A percentile compares a stretch with the other conserved stretches of the same genome.
phyloP scores from a whole-genome alignment of 2,888 invertebrate genomes.

The Aromia moschata region DNA sequence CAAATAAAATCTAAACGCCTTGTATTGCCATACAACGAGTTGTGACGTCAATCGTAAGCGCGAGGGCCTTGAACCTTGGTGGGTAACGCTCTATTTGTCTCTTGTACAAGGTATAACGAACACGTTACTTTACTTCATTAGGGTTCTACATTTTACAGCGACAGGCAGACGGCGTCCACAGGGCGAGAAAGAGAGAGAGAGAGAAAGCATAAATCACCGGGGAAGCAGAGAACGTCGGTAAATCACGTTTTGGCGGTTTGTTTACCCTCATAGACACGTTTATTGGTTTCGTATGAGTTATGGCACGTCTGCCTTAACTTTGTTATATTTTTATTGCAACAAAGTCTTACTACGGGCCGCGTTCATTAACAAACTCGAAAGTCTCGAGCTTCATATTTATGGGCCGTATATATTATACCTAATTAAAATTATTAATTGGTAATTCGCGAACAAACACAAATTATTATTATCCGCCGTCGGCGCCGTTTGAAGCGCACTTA shows the following conservation, averaged over 20 bases:
- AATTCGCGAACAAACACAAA: conserved; percentile 30
- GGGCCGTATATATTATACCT: conserved; percentile 40
- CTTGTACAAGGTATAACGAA: neutral
- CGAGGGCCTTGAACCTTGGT: too few species aligned
- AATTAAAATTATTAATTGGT: conserved; percentile 47
- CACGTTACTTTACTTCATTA: neutral
- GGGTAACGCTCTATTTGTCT: too few species aligned
- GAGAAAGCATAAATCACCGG: conserved; percentile 39
- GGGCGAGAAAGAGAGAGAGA: conserved; percentile 10
- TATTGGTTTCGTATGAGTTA: conserved; percentile 54
- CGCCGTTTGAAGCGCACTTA: conserved; percentile 13
- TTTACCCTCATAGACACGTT: conserved; percentile 54
- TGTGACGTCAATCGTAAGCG: too few species aligned
- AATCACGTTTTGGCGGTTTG: conserved; percentile 54
- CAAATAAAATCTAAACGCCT: too few species aligned
- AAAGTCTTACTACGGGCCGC: conserved; percentile 44
- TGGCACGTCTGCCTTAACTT: conserved; percentile 50
- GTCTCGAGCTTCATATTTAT: conserved; percentile 41
- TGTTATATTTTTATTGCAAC: conserved; percentile 52
- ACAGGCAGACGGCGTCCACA: conserved; percentile 11
- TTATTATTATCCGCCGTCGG: conserved; percentile 21
- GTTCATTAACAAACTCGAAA: conserved; percentile 40
- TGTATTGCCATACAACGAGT: too few species aligned
- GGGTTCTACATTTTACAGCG: conserved; percentile 11
- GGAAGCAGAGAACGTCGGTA: conserved; percentile 37